Evolutionary conservation across 2,888 invertebrate genomes (phyloP), one percentile per base, ranked within the genome.

Genomic region (Lepidocyrtinus sp.): DNA sequence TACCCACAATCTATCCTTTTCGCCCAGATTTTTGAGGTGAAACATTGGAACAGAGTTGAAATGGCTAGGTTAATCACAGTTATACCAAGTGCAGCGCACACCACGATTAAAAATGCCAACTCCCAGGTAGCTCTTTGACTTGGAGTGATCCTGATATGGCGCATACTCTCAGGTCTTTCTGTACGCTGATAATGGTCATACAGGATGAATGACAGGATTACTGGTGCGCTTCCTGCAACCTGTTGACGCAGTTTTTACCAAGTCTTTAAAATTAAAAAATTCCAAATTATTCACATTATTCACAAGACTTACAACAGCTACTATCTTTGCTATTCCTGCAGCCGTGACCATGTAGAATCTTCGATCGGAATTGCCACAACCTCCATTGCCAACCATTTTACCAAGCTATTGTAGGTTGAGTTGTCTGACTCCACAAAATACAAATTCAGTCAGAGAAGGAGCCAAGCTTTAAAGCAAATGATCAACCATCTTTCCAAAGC

Each of bases 1-100:
- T 76, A 76, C 12, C 26, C 50, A 64, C 76, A 76, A 24, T 76
- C 76, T 55, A 70, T 17, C 7, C 76, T 36, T 21, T 76, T 76
- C 0, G 70, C 70, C 76, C 76, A 76, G 0, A 50, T 17, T 15
- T 70, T 70, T 50, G 2, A 64, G 0, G 69, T 64, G 3, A 76
- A 19, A 15, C 27, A 50, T 36, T 70, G 63, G 27, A 46, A 69
- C 15, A 36, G 3, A 12, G 69, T 55, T 22, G 50, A 76, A 1
- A 76, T 7, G 25, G 70, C 12, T 12, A 76, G 15, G 19, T 76
- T 76, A 1, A 76, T 1, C 12, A 70, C 15, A 12, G 76, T 76
- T 5, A 62, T 17, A 0, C 69, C 76, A 1, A 69, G 46, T 36
- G 76, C 26, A 17, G 5, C 26, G 7, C 45, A 61, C n/a, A 75